Conservation (phyloP, 2,113 vertebrate species). For the Ondatra zibethicus region DNA sequence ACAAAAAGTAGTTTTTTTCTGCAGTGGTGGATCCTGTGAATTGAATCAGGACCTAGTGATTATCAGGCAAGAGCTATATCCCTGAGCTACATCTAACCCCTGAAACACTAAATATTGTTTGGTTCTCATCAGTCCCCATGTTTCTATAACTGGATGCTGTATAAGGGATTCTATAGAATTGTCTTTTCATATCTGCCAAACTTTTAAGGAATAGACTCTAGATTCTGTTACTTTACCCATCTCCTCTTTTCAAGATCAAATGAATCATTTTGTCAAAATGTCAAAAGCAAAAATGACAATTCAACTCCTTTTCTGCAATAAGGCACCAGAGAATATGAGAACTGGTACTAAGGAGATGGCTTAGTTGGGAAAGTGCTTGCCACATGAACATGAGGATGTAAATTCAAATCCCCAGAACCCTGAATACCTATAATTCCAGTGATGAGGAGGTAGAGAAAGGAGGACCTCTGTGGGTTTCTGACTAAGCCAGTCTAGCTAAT, state of each 20-base stretch:
- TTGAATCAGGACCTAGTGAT: not conserved
- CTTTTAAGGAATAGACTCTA: constrained; percentile 21
- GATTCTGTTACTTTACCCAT: not conserved
- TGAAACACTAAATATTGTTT: constrained; percentile 32
- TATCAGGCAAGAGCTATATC: not conserved
- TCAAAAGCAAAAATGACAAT: not conserved
- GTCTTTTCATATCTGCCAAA: not conserved
- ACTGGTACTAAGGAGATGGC: not conserved
- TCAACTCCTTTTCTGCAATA: constrained; percentile 41
- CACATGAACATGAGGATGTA: not conserved
- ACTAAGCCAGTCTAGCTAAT: not conserved
- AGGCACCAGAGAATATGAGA: not conserved
- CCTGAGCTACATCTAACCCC: not conserved
- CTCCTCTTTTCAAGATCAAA: not conserved
- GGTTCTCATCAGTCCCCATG: not conserved
- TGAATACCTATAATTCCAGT: not conserved
- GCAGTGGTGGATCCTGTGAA: not conserved
- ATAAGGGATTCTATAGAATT: not conserved
- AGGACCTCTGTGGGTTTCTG: not conserved
- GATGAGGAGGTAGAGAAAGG: not conserved
- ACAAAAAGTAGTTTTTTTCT: not conserved
- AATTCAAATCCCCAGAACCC: not conserved
- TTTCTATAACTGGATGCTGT: not conserved
- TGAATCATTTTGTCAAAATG: constrained; percentile 6
- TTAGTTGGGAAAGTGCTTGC: not conserved